Base-by-base conservation (phyloP, 1,140 invertebrate species). In the Papilio glaucus region DNA sequence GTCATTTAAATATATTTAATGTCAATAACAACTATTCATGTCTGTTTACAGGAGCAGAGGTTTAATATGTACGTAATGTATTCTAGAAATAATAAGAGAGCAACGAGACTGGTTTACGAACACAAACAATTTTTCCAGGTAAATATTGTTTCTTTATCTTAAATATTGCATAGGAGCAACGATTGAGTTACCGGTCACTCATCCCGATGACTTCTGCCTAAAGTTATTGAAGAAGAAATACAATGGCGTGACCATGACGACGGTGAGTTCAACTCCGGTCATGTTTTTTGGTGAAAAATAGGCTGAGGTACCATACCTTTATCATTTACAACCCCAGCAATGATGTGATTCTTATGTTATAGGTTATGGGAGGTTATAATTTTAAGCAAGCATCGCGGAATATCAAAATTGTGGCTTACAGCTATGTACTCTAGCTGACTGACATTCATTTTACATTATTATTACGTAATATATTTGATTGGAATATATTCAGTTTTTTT, bases 1-100 rank as follows among this genome's bases (percentile, higher is more conserved):
- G 6, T 69, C 9, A 13, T 15, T 0, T 10, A 71, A 53, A 18
- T 39, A 78, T 45, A n/a, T 62, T n/a, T 26, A 45, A 39, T 18
- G 41, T 65, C 2, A 3, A 6, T 33, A 6, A 33, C 29, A 15
- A 39, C n/a, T 42, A 18, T 68, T 72, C 45, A 74, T 75, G 73
- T 79, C 85, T 84, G 21, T 82, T 88, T 81, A 37, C 88, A 93
- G 92, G 91, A 93, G 76, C 88, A 90, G 82, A 88, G 85, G 77
- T 93, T 93, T 76, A 89, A 92, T 70, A 90, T 93, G 88, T 93
- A 93, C 79, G 88, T 93, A 73, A 92, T 93, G 90, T 93, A 93
- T 81, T 93, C 90, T 83, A 93, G 89, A 77, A 92, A 93, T 87
- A 93, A 93, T 84, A 93, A 91, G 81, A 91, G 87, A 86, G 89